Conservation (phyloP, 2,888 invertebrate species). For the Hydrotaea diabolus region DNA sequence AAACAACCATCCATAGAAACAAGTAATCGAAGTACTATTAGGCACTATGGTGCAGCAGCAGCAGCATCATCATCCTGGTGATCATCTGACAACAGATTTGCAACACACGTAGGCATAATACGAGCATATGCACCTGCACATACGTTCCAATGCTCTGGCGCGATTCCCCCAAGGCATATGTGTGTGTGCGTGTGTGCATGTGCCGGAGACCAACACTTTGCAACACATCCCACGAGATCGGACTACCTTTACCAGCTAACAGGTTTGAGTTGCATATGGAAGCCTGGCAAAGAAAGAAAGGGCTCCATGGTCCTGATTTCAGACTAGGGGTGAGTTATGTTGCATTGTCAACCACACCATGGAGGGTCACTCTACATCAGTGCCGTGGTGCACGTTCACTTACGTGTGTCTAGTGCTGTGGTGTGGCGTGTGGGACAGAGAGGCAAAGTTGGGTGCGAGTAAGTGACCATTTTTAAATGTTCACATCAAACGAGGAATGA, state of each 20-base stretch:
- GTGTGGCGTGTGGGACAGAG: neutral
- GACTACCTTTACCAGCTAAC: neutral
- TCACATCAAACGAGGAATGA: slow-evolving; percentile 34
- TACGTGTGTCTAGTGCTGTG: neutral
- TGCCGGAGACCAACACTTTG: slow-evolving; percentile 53
- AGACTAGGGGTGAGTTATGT: slow-evolving; percentile 12
- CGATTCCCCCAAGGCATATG: slow-evolving; percentile 26
- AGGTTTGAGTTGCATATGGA: neutral
- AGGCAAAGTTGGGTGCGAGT: slow-evolving; percentile 16
- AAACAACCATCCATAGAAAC: neutral
- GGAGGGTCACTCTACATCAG: slow-evolving; percentile 13
- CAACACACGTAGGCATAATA: neutral
- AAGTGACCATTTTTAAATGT: slow-evolving; percentile 52
- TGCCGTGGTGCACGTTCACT: slow-evolving; percentile 37
- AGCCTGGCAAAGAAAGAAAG: neutral
- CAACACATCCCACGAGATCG: slow-evolving; percentile 44
- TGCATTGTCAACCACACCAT: slow-evolving; percentile 24
- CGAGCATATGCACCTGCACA: slow-evolving; percentile 44
- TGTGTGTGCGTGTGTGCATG: slow-evolving; percentile 56
- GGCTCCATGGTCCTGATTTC: slow-evolving; percentile 28
- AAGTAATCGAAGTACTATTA: slow-evolving; percentile 33
- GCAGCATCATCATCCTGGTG: neutral
- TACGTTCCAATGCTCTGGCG: slow-evolving; percentile 38
- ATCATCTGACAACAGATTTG: neutral
- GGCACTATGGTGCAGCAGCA: neutral